Evolutionary conservation across 2,113 vertebrate species (phyloP), one percentile per base, ranked within the genome.

Genomic region (Triplophysa tibetana): DNA sequence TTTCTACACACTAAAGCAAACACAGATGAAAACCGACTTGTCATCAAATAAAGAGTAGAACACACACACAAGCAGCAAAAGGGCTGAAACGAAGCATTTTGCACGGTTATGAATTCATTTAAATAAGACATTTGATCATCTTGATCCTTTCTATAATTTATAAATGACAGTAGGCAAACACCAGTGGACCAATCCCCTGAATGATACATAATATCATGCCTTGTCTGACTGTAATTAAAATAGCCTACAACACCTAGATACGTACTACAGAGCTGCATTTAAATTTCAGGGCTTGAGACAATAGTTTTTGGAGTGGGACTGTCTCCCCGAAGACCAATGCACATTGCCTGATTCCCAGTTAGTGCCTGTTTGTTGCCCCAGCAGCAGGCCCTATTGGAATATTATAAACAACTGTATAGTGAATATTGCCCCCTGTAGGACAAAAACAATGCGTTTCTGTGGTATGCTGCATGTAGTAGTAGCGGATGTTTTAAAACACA

Each of bases 131-230:
- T 54, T 70, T 7, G 9, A 38, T 38, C 12, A 61, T 38, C 23
- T 8, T 78, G 17, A 21, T 17, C 17, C 33, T 2, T 41, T 38
- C 48, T 19, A 48, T 52, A 0, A 0, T 61, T 61, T 62, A 8
- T 38, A 69, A 45, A 14, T 33, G 33, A 58, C n/a, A 56, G 52
- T 19, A 48, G 9, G 11, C 67, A 62, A 45, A 45, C 66, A 79
- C 56, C 38, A 69, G 54, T 45, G 16, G 54, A 23, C 69, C 77
- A 50, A 7, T 63, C 56, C 48, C 43, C 58, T 70, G 54, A 62
- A 4, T 9, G 58, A 70, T 79, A 73, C 19, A n/a, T 8, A 64
- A 73, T 8, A 16, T 9, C 16, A 64, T 19, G 6, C 16, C 38
- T 21, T 63, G 43, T 45, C 10, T 45, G 43, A 11, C 43, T 45